Evolutionary conservation across 2,888 invertebrate genomes (phyloP).

Genomic region (Baccha elongata): DNA sequence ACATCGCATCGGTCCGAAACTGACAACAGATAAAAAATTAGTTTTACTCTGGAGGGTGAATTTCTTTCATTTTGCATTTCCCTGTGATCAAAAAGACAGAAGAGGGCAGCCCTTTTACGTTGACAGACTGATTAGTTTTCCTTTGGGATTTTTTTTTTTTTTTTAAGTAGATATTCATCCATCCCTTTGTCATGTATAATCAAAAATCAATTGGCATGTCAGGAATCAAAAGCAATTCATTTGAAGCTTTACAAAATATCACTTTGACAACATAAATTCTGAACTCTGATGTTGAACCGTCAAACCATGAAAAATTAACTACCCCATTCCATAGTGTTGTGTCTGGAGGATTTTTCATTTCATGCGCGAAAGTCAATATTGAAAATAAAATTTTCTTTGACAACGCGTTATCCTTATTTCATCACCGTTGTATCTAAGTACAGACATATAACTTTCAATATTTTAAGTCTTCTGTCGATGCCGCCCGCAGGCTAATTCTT

Average conservation of each 20-base stretch:
- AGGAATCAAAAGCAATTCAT: constrained; percentile 64
- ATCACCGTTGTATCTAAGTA: constrained; percentile 31
- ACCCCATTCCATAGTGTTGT: constrained; percentile 49
- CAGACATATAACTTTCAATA: constrained; percentile 71
- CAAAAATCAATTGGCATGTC: constrained; percentile 71
- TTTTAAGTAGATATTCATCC: constrained; percentile 7
- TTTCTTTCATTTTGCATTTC: too few species aligned
- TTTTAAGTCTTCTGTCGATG: constrained; percentile 73
- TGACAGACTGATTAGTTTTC: constrained; percentile 69
- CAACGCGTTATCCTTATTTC: constrained; percentile 72
- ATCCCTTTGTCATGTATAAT: constrained; percentile 42
- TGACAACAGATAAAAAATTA: constrained; percentile 57
- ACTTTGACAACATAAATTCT: constrained; percentile 59
- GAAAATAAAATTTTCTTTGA: constrained; percentile 72
- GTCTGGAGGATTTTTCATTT: constrained; percentile 69
- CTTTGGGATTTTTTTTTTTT: constrained; percentile 33
- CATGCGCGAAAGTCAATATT: constrained; percentile 72
- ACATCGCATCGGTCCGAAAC: constrained; percentile 64
- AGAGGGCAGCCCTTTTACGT: constrained; percentile 50
- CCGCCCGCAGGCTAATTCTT: constrained; percentile 71
- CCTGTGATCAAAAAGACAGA: constrained; percentile 32
- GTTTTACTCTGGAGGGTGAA: constrained; percentile 51
- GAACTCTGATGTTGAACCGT: constrained; percentile 25
- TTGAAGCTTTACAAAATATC: constrained; percentile 41
- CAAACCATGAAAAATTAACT: constrained; percentile 71